phyloP scores from a whole-genome alignment of 2,113 vertebrate species.

The Eurypyga helias region DNA sequence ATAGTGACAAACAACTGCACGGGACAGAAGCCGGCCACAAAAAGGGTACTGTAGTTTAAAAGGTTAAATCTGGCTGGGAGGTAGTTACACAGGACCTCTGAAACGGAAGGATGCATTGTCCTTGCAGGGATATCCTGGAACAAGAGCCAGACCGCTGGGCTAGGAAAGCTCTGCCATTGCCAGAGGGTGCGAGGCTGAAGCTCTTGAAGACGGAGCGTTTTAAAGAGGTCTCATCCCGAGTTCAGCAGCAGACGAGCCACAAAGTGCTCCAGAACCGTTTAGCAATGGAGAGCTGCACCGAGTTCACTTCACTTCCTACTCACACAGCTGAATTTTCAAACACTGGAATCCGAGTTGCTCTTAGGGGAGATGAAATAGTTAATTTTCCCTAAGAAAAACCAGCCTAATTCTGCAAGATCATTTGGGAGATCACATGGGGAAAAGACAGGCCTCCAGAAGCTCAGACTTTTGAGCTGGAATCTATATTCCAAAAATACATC shows the following conservation, averaged over 20 bases:
- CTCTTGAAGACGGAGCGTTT: neutral
- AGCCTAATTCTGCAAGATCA: neutral
- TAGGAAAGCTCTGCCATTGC: neutral
- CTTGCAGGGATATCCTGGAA: neutral
- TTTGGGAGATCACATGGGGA: neutral
- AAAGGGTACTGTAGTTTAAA: neutral
- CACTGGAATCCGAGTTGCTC: rapidly evolving
- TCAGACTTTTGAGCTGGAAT: neutral
- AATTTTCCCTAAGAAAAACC: neutral
- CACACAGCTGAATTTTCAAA: neutral
- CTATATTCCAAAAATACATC: neutral
- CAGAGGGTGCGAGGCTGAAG: neutral
- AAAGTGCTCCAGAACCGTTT: neutral
- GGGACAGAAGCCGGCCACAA: neutral
- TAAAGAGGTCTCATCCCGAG: neutral
- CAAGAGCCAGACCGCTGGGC: neutral
- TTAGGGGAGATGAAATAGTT: neutral
- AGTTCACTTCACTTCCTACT: neutral
- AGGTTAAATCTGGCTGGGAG: neutral
- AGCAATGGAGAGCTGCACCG: rapidly evolving
- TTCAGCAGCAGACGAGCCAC: neutral
- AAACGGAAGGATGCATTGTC: neutral
- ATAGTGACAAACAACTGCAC: slow-evolving; percentile 23
- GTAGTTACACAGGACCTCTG: neutral
- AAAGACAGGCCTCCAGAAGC: neutral